Evolutionary conservation across 2,888 invertebrate species (phyloP).

Genomic region (Ametastegia equiseti): DNA sequence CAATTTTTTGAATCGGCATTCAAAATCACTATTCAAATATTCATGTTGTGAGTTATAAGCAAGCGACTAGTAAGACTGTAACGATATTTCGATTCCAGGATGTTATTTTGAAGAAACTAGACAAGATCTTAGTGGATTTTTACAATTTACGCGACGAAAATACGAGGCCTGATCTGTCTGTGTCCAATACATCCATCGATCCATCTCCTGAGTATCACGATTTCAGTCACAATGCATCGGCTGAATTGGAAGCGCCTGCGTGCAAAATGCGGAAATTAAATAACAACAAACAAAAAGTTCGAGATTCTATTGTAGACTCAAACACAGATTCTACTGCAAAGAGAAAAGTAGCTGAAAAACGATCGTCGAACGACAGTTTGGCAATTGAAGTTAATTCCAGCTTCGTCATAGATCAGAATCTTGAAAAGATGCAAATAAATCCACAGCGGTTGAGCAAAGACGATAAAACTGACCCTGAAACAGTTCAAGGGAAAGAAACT

Average conservation of each 20-base stretch:
- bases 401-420: neutral
- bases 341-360: conserved; percentile 17
- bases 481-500: neutral
- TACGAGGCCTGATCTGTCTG: conserved; percentile 22
- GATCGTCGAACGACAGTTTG: neutral
- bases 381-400: neutral
- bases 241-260: conserved; percentile 8
- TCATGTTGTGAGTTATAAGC: neutral
- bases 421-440: neutral
- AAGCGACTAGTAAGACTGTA: neutral
- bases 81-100: conserved; percentile 55
- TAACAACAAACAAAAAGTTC: neutral
- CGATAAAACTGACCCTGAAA: neutral
- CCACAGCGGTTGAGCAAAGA: neutral
- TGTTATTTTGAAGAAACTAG: conserved; percentile 60
- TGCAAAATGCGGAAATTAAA: conserved; percentile 34
- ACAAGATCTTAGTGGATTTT: conserved; percentile 62
- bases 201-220: conserved; percentile 16
- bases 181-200: conserved; percentile 18
- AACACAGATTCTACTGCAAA: neutral
- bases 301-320: neutral
- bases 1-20: neutral
- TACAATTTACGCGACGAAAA: conserved; percentile 63
- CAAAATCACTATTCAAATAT: no score
- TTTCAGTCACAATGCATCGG: neutral